Percentiles rank a stretch among this genome's conserved stretches.
These are phyloP conservation scores for Mastomys natalensis DNA, from an alignment of 2,113 vertebrate species.

Conservation along the genomic window DNA sequence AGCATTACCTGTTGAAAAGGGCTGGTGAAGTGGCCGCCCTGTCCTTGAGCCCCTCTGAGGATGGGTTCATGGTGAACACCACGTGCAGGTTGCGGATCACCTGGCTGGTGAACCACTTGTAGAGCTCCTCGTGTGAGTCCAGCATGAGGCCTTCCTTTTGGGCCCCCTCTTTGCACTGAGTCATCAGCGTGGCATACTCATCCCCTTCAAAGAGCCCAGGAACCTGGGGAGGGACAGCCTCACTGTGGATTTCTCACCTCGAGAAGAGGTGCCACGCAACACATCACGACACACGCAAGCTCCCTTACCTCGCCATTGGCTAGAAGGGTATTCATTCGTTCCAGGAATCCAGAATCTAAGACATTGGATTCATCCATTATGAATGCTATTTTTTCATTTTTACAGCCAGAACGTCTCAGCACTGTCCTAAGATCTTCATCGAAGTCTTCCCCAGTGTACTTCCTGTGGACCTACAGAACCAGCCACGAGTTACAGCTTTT, in stretches of 20 bases:
- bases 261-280: accelerated
- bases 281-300: accelerated
- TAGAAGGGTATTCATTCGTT: slow-evolving; percentile 98
- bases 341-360: slow-evolving; percentile 97
- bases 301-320: slow-evolving; percentile 96
- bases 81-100: slow-evolving; percentile 99
- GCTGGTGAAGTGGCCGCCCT: slow-evolving; percentile 98
- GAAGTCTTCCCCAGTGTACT: slow-evolving; percentile 99
- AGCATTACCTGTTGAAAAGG: slow-evolving; percentile 96
- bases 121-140: slow-evolving; percentile 98
- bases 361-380: slow-evolving; percentile 99
- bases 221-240: slow-evolving; percentile 86
- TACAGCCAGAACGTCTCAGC: slow-evolving; percentile 97
- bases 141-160: slow-evolving; percentile 99
- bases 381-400: slow-evolving; percentile 99
- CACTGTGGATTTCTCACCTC: accelerated
- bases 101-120: slow-evolving; percentile 99
- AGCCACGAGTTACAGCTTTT: not conserved
- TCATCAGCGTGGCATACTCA: slow-evolving; percentile 98
- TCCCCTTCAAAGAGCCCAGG: slow-evolving; percentile 99
- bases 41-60: slow-evolving; percentile 99
- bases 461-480: slow-evolving; percentile 93
- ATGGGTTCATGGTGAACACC: slow-evolving; percentile 99
- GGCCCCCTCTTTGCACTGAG: slow-evolving; percentile 98
- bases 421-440: slow-evolving; percentile 98